These are phyloP conservation scores for Epistrophella euchroma DNA, from an alignment of 2,888 invertebrate genomes.

Conservation along the genomic window DNA sequence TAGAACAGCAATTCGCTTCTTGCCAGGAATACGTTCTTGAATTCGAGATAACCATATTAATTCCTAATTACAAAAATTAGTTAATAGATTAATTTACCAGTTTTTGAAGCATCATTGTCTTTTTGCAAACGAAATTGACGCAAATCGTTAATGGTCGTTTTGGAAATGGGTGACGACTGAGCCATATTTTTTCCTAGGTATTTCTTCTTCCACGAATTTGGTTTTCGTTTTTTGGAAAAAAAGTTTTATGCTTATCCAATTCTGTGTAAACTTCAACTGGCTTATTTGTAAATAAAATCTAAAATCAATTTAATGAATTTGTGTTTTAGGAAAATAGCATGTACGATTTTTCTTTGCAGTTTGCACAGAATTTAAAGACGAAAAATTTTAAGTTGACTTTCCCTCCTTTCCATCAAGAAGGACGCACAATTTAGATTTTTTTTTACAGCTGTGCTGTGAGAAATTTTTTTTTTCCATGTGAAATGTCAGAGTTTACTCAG, in stretches of 20 bases:
- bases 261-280: background rate
- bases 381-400: conserved; percentile 57
- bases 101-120: conserved; percentile 75
- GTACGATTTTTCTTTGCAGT: conserved; percentile 28
- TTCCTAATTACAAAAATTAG: background rate
- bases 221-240: background rate
- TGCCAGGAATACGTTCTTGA: conserved; percentile 82
- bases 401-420: conserved; percentile 63
- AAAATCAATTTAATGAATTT: background rate
- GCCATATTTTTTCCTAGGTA: conserved; percentile 54
- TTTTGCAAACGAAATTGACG: conserved; percentile 82
- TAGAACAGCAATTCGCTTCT: conserved; percentile 82
- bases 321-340: conserved; percentile 24
- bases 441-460: conserved; percentile 72
- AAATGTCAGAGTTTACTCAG: conserved; percentile 45
- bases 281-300: background rate
- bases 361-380: conserved; percentile 34
- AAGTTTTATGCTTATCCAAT: background rate
- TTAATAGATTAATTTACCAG: conserved; percentile 74
- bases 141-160: conserved; percentile 80
- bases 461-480: conserved; percentile 11
- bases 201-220: background rate
- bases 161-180: conserved; percentile 60
- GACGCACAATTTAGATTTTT: conserved; percentile 61
- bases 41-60: background rate